Base-by-base conservation (phyloP, 92 coral and sea anemone species). In the Phenganax subtilis region DNA sequence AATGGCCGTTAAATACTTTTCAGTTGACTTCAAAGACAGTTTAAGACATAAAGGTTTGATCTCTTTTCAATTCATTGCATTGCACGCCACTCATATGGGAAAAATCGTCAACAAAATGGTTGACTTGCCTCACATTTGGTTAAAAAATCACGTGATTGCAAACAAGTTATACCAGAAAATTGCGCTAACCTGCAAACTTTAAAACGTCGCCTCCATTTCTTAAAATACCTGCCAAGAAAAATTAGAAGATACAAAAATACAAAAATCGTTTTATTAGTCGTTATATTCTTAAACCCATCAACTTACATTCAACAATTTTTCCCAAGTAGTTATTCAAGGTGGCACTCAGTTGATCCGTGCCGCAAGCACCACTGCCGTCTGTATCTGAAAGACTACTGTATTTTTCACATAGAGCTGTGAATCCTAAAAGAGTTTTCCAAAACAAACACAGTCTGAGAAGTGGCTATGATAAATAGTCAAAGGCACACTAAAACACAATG, bases 181-280 rank as follows among this genome's bases (percentile, higher is more conserved):
- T 67, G 17, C 73, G 73, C 16, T 9, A 31, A 51, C 97, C 98
- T 44, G 98, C 98, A 85, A 94, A 94, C 72, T 94, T 94, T 11
- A 94, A 86, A 54, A 94, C 98, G 77, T 94, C 98, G 51, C 98
- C 98, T 17, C 98, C 98, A 71, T 94, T 91, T 82, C 90, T 87
- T 25, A 94, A 81, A 73, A 94, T 94, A 87, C 91, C 98, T 94
- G 71, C 11, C 61, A 76, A 17, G 16, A 63, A 71, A 76, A 54
- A 76, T 6, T 51, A 14, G 5, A 62, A 55, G 12, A 17, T 55
- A 47, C 11, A 71, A 1, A 29, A 29, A 27, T 12, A 12, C 14
- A 7, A 16, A 53, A 27, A 71, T 8, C 7, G 9, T 15, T 69
- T 69, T n/a, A 69, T 51, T 30, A 69, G 55, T 15, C 12, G 51